A percentile compares a stretch with the other conserved stretches of the same genome.
Evolutionary conservation across 2,797 vertebrate species (phyloP).

Genomic region (Ceryle rudis): DNA sequence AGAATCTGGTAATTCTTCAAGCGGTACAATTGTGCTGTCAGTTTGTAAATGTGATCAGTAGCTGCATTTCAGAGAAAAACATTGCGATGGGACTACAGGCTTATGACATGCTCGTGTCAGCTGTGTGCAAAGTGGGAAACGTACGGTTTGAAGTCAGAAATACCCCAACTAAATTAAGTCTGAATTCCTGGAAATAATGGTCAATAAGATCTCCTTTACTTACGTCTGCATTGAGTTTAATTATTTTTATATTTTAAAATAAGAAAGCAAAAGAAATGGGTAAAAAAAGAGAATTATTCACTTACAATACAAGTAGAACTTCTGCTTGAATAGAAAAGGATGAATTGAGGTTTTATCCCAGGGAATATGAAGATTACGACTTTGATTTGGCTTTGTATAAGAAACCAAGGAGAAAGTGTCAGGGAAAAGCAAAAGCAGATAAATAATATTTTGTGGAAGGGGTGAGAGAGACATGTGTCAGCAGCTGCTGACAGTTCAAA

Average conservation of each 20-base stretch:
- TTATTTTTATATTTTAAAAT: not conserved
- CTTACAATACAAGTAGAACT: not conserved
- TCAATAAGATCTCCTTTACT: not conserved
- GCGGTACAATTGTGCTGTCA: not conserved
- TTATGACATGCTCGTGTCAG: not conserved
- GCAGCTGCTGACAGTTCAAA: not conserved
- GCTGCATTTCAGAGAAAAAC: not conserved
- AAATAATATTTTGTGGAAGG: not conserved
- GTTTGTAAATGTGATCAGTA: not conserved
- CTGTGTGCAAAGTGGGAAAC: not conserved
- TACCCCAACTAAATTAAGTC: not conserved
- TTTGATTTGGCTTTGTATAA: not conserved
- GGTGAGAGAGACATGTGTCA: accelerated
- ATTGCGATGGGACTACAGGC: not conserved
- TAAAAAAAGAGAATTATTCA: not conserved
- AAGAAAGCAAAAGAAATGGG: not conserved
- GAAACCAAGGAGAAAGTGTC: not conserved
- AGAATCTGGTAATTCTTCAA: not conserved
- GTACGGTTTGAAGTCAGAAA: not conserved
- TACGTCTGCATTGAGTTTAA: not conserved
- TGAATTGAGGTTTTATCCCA: not conserved
- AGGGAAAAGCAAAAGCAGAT: not conserved
- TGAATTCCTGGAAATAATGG: not conserved
- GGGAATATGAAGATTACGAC: not conserved
- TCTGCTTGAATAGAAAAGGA: not conserved